phyloP scores from a whole-genome alignment of 2,797 vertebrate genomes.

The Rhodeus uyekii region DNA sequence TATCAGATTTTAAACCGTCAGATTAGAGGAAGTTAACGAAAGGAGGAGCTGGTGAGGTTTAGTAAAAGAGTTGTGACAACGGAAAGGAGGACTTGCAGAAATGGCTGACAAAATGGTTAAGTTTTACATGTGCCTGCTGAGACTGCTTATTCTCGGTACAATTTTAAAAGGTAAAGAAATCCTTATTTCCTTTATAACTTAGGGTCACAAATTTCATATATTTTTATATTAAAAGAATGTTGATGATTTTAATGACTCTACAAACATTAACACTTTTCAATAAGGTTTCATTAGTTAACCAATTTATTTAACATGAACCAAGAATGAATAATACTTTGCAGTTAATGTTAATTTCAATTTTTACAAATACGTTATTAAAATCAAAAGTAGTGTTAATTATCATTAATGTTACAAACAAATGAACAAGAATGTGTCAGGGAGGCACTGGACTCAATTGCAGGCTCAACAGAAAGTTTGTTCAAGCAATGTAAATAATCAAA shows the following conservation, averaged over 20 bases:
- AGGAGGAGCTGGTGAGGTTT: background rate
- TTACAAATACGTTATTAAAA: too few species aligned
- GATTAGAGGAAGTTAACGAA: background rate
- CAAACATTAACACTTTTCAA: too few species aligned
- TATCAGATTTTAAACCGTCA: background rate
- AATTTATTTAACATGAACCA: too few species aligned
- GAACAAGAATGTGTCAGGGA: too few species aligned
- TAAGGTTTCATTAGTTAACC: too few species aligned
- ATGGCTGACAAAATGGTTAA: background rate
- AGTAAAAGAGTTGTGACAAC: background rate
- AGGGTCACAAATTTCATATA: background rate
- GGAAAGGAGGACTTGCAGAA: background rate
- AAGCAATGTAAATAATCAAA: too few species aligned
- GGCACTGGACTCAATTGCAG: too few species aligned
- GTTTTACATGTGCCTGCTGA: background rate
- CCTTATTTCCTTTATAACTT: background rate
- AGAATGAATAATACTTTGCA: too few species aligned
- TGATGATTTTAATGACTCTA: background rate
- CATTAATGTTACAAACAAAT: too few species aligned
- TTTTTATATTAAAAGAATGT: background rate
- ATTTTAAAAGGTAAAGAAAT: slow-evolving; percentile 17
- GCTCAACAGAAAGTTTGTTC: too few species aligned
- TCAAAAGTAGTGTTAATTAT: too few species aligned
- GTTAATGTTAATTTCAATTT: too few species aligned
- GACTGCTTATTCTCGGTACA: background rate